Evolutionary conservation across 2,888 invertebrate genomes (phyloP).

Genomic region (Dusona sp.): DNA sequence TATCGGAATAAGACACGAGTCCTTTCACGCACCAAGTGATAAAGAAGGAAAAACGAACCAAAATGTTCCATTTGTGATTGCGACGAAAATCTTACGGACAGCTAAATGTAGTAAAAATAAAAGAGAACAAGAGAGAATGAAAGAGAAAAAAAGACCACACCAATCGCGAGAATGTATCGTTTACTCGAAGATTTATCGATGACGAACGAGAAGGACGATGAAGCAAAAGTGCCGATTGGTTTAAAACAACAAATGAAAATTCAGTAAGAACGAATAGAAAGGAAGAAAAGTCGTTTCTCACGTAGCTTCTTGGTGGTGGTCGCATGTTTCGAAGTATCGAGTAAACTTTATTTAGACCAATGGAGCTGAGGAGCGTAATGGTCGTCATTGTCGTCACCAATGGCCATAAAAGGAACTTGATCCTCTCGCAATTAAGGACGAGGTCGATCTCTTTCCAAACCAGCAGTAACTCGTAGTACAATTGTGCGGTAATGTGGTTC

Average conservation of each 20-base stretch:
- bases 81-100: constrained; percentile 40
- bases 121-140: not conserved
- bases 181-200: constrained; percentile 44
- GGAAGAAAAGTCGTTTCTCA: constrained; percentile 44
- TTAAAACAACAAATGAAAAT: not conserved
- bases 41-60: not conserved
- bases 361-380: constrained; percentile 34
- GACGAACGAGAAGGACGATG: constrained; percentile 16
- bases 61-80: constrained; percentile 24
- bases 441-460: constrained; percentile 64
- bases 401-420: constrained; percentile 67
- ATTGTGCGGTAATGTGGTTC: constrained; percentile 54
- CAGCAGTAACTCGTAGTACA: constrained; percentile 43
- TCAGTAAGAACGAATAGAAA: constrained; percentile 32
- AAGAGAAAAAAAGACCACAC: constrained; percentile 4
- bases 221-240: constrained; percentile 42
- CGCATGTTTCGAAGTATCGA: constrained; percentile 16
- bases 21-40: constrained; percentile 8
- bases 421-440: constrained; percentile 65
- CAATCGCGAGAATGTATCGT: constrained; percentile 18
- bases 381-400: constrained; percentile 51
- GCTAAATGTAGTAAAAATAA: not conserved
- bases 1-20: not conserved
- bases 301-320: constrained; percentile 11
- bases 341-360: constrained; percentile 50